A percentile compares a stretch with the other conserved stretches of the same genome.
phyloP scores from a whole-genome alignment of 2,888 invertebrate genomes.

The Oasisia sp. region DNA sequence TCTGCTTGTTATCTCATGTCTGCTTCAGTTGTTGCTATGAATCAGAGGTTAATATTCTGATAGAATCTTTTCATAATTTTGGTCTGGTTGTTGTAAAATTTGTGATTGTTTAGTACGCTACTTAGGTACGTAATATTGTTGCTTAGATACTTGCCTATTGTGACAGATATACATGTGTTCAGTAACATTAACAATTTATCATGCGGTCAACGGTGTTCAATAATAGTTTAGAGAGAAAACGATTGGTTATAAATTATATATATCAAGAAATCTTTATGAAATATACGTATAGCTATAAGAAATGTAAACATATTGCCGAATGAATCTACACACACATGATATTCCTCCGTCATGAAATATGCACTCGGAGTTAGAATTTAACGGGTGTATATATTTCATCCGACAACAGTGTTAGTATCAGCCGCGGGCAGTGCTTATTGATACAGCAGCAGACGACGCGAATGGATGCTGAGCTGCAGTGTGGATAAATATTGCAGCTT shows the following conservation, averaged over 20 bases:
- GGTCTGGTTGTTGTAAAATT: too few relatives aligned
- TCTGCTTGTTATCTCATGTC: not conserved
- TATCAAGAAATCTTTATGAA: not conserved
- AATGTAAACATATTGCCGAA: not conserved
- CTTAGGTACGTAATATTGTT: not conserved
- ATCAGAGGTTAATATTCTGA: not conserved
- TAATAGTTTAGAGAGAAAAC: not conserved
- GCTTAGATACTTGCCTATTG: not conserved
- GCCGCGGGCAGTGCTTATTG: not conserved
- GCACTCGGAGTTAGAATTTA: not conserved
- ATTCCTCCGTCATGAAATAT: not conserved
- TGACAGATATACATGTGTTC: too few relatives aligned
- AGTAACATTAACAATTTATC: too few relatives aligned
- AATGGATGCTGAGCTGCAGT: not conserved
- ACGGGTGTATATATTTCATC: constrained; percentile 10
- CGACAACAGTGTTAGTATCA: not conserved
- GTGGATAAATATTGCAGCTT: not conserved
- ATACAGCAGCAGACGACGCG: not conserved
- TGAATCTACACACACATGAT: too few relatives aligned
- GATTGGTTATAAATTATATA: not conserved
- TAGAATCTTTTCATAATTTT: not conserved
- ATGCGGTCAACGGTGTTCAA: not conserved
- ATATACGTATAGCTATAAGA: not conserved
- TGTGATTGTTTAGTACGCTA: not conserved
- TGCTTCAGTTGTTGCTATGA: not conserved